Conservation (phyloP, 2,113 vertebrate species). For the Mohoua ochrocephala region DNA sequence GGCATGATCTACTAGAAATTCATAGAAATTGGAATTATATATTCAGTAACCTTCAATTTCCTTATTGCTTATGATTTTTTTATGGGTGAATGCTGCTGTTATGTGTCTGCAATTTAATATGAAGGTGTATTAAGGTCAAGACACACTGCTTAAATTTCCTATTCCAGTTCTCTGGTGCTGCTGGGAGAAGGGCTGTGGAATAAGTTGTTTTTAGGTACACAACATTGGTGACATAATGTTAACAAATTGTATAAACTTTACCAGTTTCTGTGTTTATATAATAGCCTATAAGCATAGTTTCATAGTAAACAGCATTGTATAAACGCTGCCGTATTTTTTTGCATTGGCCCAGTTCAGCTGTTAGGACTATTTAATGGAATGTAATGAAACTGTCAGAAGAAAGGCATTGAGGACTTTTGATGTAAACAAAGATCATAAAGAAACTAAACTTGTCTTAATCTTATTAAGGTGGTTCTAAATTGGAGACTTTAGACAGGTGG, state of each 20-base stretch:
- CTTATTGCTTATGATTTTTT: not conserved
- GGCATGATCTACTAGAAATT: not conserved
- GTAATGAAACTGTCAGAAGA: not conserved
- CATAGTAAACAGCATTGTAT: not conserved
- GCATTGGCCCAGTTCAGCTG: not conserved
- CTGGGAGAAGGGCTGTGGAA: not conserved
- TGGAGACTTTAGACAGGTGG: not conserved
- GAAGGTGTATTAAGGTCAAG: not conserved
- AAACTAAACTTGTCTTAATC: not conserved
- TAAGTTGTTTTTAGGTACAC: not conserved
- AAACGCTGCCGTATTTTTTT: not conserved
- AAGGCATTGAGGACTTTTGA: not conserved
- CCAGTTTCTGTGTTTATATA: not conserved
- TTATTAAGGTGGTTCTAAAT: not conserved
- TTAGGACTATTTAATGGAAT: not conserved
- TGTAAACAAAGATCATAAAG: not conserved
- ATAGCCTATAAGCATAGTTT: not conserved
- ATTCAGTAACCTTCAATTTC: not conserved
- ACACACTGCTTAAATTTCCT: not conserved
- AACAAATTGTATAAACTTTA: not conserved
- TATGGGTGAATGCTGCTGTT: not conserved
- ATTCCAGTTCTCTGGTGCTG: not conserved
- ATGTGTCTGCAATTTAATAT: not conserved
- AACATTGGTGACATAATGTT: not conserved
- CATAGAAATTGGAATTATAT: not conserved